phyloP scores from a whole-genome alignment of 2,888 invertebrate species.

The Listrodromus nycthemerus region DNA sequence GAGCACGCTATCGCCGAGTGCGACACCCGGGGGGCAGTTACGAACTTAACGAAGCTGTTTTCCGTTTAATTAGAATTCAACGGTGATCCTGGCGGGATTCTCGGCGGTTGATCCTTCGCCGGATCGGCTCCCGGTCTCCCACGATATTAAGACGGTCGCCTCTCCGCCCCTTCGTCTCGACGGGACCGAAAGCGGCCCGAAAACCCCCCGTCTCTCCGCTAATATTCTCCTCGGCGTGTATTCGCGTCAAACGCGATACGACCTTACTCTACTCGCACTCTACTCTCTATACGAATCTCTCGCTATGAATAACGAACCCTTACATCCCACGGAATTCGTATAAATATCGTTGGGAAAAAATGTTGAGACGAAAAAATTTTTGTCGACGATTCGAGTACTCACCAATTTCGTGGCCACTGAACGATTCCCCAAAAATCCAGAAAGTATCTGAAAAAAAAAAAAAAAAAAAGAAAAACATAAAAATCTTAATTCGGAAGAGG shows the following conservation, averaged over 20 bases:
- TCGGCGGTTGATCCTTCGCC: conserved; percentile 70
- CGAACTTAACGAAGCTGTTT: conserved; percentile 83
- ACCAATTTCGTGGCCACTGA: too few species aligned
- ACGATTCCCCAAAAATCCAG: neutral
- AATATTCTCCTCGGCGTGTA: conserved; percentile 27
- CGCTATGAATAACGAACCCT: neutral
- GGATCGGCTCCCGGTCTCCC: conserved; percentile 74
- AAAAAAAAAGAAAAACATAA: neutral
- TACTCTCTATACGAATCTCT: neutral
- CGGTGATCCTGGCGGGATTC: conserved; percentile 79
- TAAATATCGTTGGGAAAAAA: neutral
- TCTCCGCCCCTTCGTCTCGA: conserved; percentile 42
- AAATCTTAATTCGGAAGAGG: neutral
- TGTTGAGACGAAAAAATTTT: neutral
- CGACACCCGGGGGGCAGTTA: conserved; percentile 74
- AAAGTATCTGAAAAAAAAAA: neutral
- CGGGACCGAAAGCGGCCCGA: neutral
- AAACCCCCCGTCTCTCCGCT: neutral
- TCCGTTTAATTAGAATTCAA: conserved; percentile 83
- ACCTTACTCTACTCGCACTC: conserved; percentile 5
- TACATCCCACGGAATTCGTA: neutral
- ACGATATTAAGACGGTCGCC: conserved; percentile 80
- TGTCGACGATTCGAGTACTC: neutral
- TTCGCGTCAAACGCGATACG: neutral
- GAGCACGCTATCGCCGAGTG: conserved; percentile 35